phyloP scores from a whole-genome alignment of 2,797 vertebrate species.

The Coracias cyanogaster region DNA sequence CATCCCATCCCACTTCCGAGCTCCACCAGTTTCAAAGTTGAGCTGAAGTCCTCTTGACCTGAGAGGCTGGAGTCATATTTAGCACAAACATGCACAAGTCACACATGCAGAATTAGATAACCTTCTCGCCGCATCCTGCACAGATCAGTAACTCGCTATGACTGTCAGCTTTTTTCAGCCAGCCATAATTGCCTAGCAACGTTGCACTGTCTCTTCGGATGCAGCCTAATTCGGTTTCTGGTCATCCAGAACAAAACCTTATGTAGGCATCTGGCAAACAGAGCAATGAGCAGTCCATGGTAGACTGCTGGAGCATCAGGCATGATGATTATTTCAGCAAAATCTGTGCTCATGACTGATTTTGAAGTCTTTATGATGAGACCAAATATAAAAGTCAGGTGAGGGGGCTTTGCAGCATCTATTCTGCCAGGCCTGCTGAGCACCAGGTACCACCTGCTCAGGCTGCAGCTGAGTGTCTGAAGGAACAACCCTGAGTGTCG shows the following conservation, averaged over 20 bases:
- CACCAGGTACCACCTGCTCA: neutral
- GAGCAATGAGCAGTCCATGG: neutral
- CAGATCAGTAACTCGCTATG: neutral
- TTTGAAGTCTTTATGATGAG: neutral
- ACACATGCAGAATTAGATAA: neutral
- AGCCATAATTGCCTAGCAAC: conserved; percentile 59
- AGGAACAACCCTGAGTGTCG: neutral
- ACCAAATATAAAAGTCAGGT: neutral
- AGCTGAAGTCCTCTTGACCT: neutral
- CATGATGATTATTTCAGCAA: neutral
- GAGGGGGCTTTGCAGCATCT: neutral
- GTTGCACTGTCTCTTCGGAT: conserved; percentile 2
- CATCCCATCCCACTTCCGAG: rapidly evolving
- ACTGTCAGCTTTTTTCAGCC: conserved; percentile 37
- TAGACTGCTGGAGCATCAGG: neutral
- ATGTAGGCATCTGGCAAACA: conserved; percentile 37
- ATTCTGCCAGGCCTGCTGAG: neutral
- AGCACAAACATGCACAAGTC: neutral
- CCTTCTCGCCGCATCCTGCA: neutral
- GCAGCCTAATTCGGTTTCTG: conserved; percentile 58
- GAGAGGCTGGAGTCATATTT: neutral
- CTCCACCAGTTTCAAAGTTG: neutral
- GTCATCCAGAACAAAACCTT: conserved; percentile 53
- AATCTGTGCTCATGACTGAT: neutral
- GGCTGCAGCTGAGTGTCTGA: neutral